A percentile compares a stretch with the other conserved stretches of the same genome.
Evolutionary conservation across 1,140 invertebrate species (phyloP).

Genomic region (Drosophila nigromelanica): DNA sequence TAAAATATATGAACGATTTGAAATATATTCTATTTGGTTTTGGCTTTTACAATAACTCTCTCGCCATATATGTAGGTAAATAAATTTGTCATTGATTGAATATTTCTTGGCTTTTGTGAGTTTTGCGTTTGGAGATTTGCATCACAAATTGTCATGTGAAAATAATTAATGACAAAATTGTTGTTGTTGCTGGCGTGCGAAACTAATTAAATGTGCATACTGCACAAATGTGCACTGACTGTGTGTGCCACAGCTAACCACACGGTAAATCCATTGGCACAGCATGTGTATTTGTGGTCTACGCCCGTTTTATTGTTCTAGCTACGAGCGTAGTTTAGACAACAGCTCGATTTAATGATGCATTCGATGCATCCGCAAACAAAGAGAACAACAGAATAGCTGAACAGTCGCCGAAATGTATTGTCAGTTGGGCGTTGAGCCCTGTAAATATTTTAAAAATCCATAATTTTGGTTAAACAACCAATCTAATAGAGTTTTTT

Average conservation of each 20-base stretch:
- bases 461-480: no score
- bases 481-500: no score
- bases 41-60: slow-evolving; percentile 9
- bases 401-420: slow-evolving; percentile 9
- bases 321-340: slow-evolving; percentile 1
- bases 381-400: slow-evolving; percentile 4
- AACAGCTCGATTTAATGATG: slow-evolving; percentile 33
- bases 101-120: slow-evolving; percentile 39
- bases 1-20: slow-evolving; percentile 18
- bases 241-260: slow-evolving; percentile 14
- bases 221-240: slow-evolving; percentile 14
- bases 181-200: slow-evolving; percentile 14
- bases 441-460: no score
- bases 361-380: slow-evolving; percentile 35
- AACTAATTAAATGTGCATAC: slow-evolving; percentile 43
- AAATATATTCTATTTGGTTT: slow-evolving; percentile 28
- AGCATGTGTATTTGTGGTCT: slow-evolving; percentile 39
- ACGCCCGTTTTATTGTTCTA: slow-evolving; percentile 38
- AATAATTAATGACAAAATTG: slow-evolving; percentile 43
- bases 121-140: slow-evolving; percentile 7
- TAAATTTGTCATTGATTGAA: slow-evolving; percentile 44
- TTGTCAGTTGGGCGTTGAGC: no score
- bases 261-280: slow-evolving; percentile 23
- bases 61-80: slow-evolving; percentile 9
- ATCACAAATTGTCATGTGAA: slow-evolving; percentile 17